Percentiles rank a stretch among this genome's conserved stretches.
These are phyloP conservation scores for Cosmorhoe ocellata DNA, from an alignment of 2,888 invertebrate genomes.

Conservation along the genomic window DNA sequence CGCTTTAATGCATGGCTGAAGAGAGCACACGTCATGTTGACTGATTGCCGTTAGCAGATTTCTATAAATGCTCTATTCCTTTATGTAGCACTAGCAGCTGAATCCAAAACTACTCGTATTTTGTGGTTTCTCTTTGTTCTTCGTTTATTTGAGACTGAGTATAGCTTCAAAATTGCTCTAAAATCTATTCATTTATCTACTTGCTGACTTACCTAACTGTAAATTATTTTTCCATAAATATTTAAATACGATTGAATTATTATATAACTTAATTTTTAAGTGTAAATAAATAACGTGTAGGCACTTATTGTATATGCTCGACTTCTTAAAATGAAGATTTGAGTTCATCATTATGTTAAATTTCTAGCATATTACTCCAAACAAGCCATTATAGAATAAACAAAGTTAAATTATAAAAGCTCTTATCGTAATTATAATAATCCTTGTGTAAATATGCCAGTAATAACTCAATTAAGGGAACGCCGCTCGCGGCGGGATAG, in stretches of 20 bases:
- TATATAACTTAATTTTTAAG: too few species aligned
- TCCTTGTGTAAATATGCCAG: constrained; percentile 61
- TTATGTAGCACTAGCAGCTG: neutral
- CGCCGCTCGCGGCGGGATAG: constrained; percentile 53
- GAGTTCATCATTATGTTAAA: too few species aligned
- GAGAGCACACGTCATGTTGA: neutral
- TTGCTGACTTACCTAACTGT: too few species aligned
- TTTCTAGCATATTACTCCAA: neutral
- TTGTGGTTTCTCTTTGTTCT: too few species aligned
- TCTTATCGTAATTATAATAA: constrained; percentile 45
- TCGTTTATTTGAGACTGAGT: too few species aligned
- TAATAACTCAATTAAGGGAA: constrained; percentile 78
- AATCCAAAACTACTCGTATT: too few species aligned
- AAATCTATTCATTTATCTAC: too few species aligned
- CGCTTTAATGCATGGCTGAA: constrained; percentile 4
- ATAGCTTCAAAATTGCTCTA: too few species aligned
- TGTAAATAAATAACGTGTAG: too few species aligned
- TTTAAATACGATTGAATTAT: too few species aligned
- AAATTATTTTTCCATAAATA: too few species aligned
- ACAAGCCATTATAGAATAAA: neutral
- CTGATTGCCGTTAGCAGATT: neutral
- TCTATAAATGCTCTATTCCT: neutral
- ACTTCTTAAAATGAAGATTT: neutral
- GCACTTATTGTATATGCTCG: too few species aligned
- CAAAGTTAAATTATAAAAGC: constrained; percentile 26